A percentile compares a stretch with the other conserved stretches of the same genome.
Evolutionary conservation across 2,888 invertebrate genomes (phyloP).

Genomic region (Imbricaverruca yamaguchii): DNA sequence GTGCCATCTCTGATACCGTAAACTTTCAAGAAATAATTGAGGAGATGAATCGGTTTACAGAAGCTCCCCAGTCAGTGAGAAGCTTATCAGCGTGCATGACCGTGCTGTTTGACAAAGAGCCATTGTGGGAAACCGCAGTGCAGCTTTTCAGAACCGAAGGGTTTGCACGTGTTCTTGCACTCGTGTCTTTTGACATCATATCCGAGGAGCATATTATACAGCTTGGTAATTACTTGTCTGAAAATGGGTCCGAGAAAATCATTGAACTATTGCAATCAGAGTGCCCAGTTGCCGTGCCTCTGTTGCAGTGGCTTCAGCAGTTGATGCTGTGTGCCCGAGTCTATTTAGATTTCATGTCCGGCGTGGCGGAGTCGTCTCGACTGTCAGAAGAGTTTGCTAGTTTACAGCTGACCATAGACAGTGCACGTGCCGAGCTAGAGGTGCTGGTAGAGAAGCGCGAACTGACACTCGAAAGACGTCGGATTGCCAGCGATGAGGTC

Average conservation of each 20-base stretch:
- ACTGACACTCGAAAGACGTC: neutral
- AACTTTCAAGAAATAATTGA: neutral
- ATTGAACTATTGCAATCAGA: neutral
- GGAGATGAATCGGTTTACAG: neutral
- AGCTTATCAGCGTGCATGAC: neutral
- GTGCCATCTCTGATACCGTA: neutral
- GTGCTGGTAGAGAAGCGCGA: neutral
- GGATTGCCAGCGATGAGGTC: neutral
- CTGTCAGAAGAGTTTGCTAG: neutral
- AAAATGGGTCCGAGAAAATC: too few species aligned
- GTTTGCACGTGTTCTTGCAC: neutral
- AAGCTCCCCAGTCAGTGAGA: neutral
- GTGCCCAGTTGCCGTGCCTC: neutral
- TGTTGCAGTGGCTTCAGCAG: neutral
- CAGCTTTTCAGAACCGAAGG: neutral
- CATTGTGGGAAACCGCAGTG: neutral
- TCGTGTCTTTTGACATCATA: neutral
- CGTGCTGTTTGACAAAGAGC: neutral
- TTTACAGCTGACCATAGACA: neutral
- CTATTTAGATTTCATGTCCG: neutral
- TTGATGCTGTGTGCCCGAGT: neutral
- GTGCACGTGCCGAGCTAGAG: neutral
- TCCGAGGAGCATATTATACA: neutral
- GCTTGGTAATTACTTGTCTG: neutral
- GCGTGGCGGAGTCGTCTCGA: neutral